These are phyloP conservation scores for Tetramorium alpestre DNA, from an alignment of 1,140 invertebrate genomes.

Conservation along the genomic window DNA sequence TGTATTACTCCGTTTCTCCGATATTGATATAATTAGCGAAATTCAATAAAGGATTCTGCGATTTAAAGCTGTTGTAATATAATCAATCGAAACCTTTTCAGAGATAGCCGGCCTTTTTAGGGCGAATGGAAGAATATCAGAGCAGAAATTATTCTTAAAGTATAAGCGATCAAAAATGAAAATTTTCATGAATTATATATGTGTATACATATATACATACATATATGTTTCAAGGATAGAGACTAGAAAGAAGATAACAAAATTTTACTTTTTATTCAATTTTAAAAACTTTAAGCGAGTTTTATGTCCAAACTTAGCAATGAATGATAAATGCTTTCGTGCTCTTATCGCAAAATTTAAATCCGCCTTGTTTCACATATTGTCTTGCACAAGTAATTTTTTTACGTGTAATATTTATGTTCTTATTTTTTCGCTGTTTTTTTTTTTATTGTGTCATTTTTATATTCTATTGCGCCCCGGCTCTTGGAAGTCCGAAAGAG, in stretches of 20 bases:
- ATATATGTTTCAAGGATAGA: neutral
- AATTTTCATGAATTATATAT: neutral
- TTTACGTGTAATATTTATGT: neutral
- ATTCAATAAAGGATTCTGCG: constrained; percentile 4
- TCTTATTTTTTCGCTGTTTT: neutral
- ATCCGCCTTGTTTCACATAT: neutral
- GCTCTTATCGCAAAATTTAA: neutral
- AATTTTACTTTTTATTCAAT: constrained; percentile 3
- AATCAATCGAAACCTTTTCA: neutral
- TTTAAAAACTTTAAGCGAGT: neutral
- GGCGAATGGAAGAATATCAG: neutral
- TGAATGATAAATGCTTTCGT: neutral
- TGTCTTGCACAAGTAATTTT: neutral
- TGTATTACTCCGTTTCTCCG: neutral
- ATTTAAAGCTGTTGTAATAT: neutral
- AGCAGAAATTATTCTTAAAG: neutral
- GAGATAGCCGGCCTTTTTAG: neutral
- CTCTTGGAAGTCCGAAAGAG: neutral
- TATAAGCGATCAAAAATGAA: neutral
- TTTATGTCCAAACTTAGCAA: neutral
- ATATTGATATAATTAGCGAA: constrained; percentile 24
- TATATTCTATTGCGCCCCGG: neutral
- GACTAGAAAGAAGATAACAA: neutral
- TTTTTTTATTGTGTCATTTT: neutral
- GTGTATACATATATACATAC: too few relatives aligned